A percentile compares a stretch with the other conserved stretches of the same genome.
Evolutionary conservation across 2,797 vertebrate genomes (phyloP).

Genomic region (Gymnopithys bicolor): DNA sequence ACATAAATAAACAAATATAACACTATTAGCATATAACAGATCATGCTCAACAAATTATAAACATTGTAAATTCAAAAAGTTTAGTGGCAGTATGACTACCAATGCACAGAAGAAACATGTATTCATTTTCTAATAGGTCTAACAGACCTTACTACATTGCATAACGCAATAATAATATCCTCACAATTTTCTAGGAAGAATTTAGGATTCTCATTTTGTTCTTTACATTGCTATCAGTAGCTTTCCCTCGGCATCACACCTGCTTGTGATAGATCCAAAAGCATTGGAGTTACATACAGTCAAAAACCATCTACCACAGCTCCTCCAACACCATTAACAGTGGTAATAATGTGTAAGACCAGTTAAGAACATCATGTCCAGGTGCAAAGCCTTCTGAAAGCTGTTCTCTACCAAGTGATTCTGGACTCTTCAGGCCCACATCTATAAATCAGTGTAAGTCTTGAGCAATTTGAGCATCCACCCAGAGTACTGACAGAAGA

Average conservation of each 20-base stretch:
- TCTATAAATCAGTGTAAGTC: background rate
- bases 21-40: constrained; percentile 1
- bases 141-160: background rate
- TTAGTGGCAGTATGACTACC: background rate
- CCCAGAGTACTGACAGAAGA: background rate
- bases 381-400: background rate
- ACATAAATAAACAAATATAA: constrained; percentile 46
- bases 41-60: background rate
- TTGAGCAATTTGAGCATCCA: background rate
- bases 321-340: background rate
- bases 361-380: background rate
- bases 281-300: background rate
- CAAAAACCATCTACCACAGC: background rate
- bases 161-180: background rate
- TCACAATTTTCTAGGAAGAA: background rate
- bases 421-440: background rate
- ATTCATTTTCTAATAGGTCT: background rate
- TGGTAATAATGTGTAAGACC: background rate
- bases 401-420: background rate
- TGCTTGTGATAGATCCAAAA: background rate
- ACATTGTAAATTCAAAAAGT: background rate
- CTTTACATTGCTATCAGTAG: background rate
- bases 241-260: background rate
- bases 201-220: background rate
- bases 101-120: background rate